Evolutionary conservation across 2,797 vertebrate species (phyloP), one percentile per base, ranked within the genome.

Genomic region (Malurus splendens): DNA sequence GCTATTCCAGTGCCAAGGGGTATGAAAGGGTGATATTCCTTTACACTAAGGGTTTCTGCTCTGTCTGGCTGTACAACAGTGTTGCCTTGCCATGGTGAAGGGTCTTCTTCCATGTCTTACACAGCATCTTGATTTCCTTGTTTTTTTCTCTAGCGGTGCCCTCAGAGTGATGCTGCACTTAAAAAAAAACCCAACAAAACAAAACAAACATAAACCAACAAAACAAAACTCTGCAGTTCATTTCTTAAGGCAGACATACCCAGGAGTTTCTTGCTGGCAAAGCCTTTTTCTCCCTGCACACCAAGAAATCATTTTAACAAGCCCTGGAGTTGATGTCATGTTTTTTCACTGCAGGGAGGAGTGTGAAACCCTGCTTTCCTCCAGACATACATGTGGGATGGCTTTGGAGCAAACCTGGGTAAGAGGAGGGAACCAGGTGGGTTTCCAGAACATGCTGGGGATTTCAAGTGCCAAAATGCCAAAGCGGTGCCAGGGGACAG

Each of bases 401-500:
- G 7, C 45, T 55, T 79, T 44, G 39, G 65, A 71, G 59, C 2
- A 12, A 60, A 65, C 54, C 48, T 52, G 45, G 6, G 9, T 12
- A 67, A 77, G 70, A 81, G 44, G 64, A 71, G 67, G 59, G 28
- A 14, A 52, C 2, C 27, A 70, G 33, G 32, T 75, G 61, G 15
- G 18, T 70, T 89, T 64, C 62, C 44, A 77, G 52, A 2, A 2
- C 36, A 80, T 0, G 0, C 25, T 1, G 1, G 18, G 16, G 32
- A 38, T 47, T 25, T 39, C 71, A 64, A 47, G 13, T 17, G 7
- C 33, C 39, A 45, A 64, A 70, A 70, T 1, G 2, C 47, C 6
- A 1, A 33, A 16, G 3, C 0, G 0, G 4, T 65, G 14, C 27
- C 25, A 30, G 28, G 24, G 39, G 19, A 42, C 6, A 22, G 44